phyloP scores from a whole-genome alignment of 2,113 vertebrate genomes.

The Oceanites oceanicus region DNA sequence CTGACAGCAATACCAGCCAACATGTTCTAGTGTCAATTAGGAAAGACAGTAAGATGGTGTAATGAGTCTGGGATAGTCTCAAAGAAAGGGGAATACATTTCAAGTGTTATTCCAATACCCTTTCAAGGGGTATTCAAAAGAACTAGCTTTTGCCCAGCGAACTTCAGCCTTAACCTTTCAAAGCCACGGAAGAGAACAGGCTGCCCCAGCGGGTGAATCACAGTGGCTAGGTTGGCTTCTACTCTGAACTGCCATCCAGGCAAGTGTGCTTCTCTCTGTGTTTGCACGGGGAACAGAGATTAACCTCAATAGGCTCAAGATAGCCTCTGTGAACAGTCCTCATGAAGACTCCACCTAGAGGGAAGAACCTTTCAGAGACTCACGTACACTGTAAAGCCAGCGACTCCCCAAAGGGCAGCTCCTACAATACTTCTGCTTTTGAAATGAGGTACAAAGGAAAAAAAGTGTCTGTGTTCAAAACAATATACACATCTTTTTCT shows the following conservation, averaged over 20 bases:
- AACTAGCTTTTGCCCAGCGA: not conserved
- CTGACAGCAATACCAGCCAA: constrained; percentile 23
- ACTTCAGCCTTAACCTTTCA: not conserved
- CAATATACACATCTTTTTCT: not conserved
- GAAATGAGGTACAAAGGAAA: not conserved
- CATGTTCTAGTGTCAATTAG: constrained; percentile 15
- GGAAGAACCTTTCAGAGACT: not conserved
- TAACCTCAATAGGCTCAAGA: not conserved
- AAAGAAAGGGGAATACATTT: not conserved
- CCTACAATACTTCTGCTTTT: not conserved
- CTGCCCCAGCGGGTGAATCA: not conserved
- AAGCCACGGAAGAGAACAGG: not conserved
- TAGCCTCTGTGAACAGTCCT: not conserved
- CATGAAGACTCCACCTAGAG: not conserved
- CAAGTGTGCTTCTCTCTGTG: not conserved
- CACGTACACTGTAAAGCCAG: not conserved
- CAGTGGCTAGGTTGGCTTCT: not conserved
- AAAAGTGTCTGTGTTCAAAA: not conserved
- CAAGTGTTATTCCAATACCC: not conserved
- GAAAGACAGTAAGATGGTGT: not conserved
- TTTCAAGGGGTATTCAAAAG: not conserved
- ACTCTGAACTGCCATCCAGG: not conserved
- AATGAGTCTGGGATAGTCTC: not conserved
- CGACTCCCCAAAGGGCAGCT: not conserved
- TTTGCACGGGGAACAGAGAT: not conserved